Base-by-base conservation (phyloP, 2,797 vertebrate species). In the Brachymystax lenok region DNA sequence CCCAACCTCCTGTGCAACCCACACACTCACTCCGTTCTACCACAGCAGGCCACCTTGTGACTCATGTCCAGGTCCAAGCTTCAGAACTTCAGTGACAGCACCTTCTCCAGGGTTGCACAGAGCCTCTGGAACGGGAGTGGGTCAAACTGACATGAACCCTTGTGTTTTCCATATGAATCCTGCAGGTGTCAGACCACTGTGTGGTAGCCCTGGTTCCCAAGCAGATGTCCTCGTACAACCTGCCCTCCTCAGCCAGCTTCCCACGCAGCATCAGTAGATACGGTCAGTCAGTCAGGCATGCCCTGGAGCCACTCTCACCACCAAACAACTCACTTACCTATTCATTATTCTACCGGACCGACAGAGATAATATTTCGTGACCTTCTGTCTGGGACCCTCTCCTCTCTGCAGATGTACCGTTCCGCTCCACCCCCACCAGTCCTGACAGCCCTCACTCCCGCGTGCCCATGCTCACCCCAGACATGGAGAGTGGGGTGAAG, bases 191-290 rank as follows among this genome's bases (percentile, higher is more conserved):
- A 0, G 98, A 99, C 84, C 96, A 97, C 83, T 99, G 97, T 0
- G 94, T 99, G 63, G 97, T 99, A 86, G 98, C 98, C 66, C 94
- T 99, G 70, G 98, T 99, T 35, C 97, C 98, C 78, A 99, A 99
- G 78, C 98, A 99, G 91, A 99, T 98, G 77, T 99, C 97, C 13
- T 99, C 96, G 69, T 99, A 98, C 94, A 98, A 98, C 85, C 97
- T 99, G 56, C 97, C 97, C 13, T 95, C 96, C 73, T 98, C 98
- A 0, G 96, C 97, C 88, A 99, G 97, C 92, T 98, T 99, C 91
- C 98, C 98, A 46, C 92, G 98, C 80, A 97, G 97, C 5, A 99
- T 99, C 84, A 99, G 98, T 79, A 95, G 97, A 98, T 99, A 99
- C 0, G 98, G 98, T 99, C 71, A 96, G 96, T 98, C 98, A 0